These are phyloP conservation scores for Steinernema carpocapsae DNA, from an alignment of 2,888 invertebrate species.

Conservation along the genomic window DNA sequence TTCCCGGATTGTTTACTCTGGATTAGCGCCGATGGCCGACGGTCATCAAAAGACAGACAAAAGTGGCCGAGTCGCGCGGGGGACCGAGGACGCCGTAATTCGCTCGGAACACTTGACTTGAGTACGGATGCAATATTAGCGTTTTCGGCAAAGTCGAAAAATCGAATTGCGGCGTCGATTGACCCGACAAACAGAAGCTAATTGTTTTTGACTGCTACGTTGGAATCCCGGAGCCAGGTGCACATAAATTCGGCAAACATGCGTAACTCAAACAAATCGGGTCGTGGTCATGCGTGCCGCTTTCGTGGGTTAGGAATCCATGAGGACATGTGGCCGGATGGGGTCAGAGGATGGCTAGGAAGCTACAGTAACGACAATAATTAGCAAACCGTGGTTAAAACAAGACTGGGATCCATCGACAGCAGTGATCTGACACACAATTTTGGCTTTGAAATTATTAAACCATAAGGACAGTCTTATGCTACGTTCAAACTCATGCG, in stretches of 20 bases:
- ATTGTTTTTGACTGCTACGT: constrained; percentile 22
- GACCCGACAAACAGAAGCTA: constrained; percentile 33
- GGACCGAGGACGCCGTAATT: not conserved
- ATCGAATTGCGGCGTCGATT: constrained; percentile 8
- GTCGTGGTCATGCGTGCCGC: not conserved
- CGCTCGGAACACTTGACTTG: constrained; percentile 2
- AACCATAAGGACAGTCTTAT: no score
- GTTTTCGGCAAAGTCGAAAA: not conserved
- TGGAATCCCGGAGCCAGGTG: constrained; percentile 25
- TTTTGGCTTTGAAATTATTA: no score
- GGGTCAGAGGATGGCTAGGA: no score
- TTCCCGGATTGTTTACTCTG: constrained; percentile 24
- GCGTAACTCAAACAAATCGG: constrained; percentile 13
- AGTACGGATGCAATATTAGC: constrained; percentile 29
- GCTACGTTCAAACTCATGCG: no score
- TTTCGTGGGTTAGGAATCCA: not conserved
- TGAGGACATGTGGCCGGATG: not conserved
- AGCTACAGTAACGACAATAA: no score
- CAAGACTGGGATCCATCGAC: no score
- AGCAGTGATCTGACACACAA: no score
- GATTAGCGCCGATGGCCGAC: constrained; percentile 28
- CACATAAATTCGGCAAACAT: constrained; percentile 14
- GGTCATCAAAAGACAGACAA: constrained; percentile 11
- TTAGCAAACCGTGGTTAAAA: no score
- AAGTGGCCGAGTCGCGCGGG: not conserved